Evolutionary conservation across 1,140 invertebrate species (phyloP).

Genomic region (Macrotrachela quadricornifera): DNA sequence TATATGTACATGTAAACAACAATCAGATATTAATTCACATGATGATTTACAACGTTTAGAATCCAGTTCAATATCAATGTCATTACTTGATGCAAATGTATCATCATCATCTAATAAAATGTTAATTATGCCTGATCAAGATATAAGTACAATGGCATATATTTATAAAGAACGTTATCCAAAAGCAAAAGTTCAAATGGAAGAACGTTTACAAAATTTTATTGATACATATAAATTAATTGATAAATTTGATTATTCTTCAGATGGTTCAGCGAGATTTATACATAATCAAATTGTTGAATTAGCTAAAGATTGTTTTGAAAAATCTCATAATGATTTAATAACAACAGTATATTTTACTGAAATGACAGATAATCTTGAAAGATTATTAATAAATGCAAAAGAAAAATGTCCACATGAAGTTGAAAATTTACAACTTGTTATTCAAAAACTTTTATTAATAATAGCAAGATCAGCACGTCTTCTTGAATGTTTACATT

Average conservation of each 20-base stretch:
- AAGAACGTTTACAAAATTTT: constrained; percentile 4
- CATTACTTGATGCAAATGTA: too few relatives aligned
- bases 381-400: constrained; percentile 59
- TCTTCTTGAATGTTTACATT: constrained; percentile 87
- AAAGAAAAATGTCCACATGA: constrained; percentile 6
- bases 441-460: constrained; percentile 64
- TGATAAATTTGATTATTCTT: constrained; percentile 13
- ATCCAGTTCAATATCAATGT: too few relatives aligned
- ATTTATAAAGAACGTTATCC: constrained; percentile 4
- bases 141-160: too few relatives aligned
- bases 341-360: constrained; percentile 84
- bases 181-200: constrained; percentile 4
- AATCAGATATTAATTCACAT: too few relatives aligned
- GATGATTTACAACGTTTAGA: too few relatives aligned
- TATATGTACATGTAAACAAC: too few relatives aligned
- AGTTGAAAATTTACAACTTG: constrained; percentile 1
- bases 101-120: too few relatives aligned
- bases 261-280: constrained; percentile 70
- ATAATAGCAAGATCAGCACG: constrained; percentile 89
- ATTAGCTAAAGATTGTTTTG: constrained; percentile 74
- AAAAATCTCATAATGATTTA: constrained; percentile 74
- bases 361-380: constrained; percentile 82
- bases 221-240: constrained; percentile 2
- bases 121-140: too few relatives aligned
- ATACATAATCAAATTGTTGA: constrained; percentile 81